Base-by-base conservation (phyloP, 2,113 vertebrate genomes). In the Micronycteris hirsuta region DNA sequence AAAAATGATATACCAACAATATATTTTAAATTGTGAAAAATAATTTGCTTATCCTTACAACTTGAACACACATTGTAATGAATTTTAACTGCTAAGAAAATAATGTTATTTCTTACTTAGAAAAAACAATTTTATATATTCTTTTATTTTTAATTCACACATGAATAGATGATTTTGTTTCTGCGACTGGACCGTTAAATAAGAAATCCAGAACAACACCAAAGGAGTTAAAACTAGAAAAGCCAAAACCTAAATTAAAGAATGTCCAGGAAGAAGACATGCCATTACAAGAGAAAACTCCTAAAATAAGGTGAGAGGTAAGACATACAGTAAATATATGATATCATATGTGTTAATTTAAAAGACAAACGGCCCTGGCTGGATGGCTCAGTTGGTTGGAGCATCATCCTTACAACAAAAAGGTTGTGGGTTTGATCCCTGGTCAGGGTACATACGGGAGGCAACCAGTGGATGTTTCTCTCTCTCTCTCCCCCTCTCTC, bases 121-220 rank as follows among this genome's bases (percentile, higher is more conserved):
- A 36, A 82, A 78, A 91, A 71, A 41, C 10, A 31, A 63, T 78
- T 88, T 95, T 17, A 88, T 78, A 7, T 38, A 7, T 76, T 19
- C 77, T 94, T 43, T 68, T 87, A 8, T 90, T 88, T 96, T 96
- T 89, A 78, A 86, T 91, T 80, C 0, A 0, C 63, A 31, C 41
- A 38, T 67, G 70, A 97, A 96, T 95, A 97, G 99, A 99, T 78
- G 99, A 99, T 96, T 99, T 99, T 98, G 98, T 99, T n/a, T 95
- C 93, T 90, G 77, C 95, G 65, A 98, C 97, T 91, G 97, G 96
- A 94, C 98, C 99, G 85, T 98, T 98, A 92, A 98, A 96, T 82
- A 99, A 99, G 98, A 99, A 99, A 95, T 74, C 97, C 47, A 98
- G 98, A 96, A 98, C 97, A 17, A 90, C 96, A 33, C 26, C 93